Evolutionary conservation across 2,888 invertebrate genomes (phyloP), one percentile per base, ranked within the genome.

Genomic region (Amphipyra berbera): DNA sequence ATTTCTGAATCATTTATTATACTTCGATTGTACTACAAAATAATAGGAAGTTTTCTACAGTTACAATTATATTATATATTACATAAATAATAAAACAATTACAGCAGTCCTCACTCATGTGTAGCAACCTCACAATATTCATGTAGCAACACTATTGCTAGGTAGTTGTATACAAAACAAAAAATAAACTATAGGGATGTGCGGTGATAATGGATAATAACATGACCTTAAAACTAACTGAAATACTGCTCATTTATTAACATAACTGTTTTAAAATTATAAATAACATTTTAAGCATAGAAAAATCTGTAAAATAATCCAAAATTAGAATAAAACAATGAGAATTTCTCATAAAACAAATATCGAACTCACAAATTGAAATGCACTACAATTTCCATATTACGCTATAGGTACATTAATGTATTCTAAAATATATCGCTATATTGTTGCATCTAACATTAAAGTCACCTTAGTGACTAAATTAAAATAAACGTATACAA

Each of bases 41-140:
- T 95, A 94, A 95, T 95, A 95, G 94, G 94, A 95, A 94, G 92
- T 89, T 94, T 89, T 94, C 94, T 95, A 95, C 94, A 93, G 88
- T 92, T 93, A 93, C 88, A 89, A 73, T 79, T 76, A 76, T 74
- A 89, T 92, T 87, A 90, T 92, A 93, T 93, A 89, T 90, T 93
- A 94, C 93, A 94, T 92, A 93, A 92, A 93, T 93, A 92, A 89
- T 88, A 85, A 92, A 92, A 91, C 89, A 90, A 90, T 89, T 89
- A 89, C 84, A 89, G 89, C 88, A 90, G 88, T 90, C 86, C 85
- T 86, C 88, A 82, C 78, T 85, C 74, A 70, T 81, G 82, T 86
- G 83, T 87, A 86, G 84, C 84, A 79, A 84, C 79, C 82, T 86
- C 84, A 84, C 83, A 84, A 76, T 80, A 83, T 78, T 78, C 74